phyloP scores from a whole-genome alignment of 2,797 vertebrate genomes.

The Phataginus tricuspis region DNA sequence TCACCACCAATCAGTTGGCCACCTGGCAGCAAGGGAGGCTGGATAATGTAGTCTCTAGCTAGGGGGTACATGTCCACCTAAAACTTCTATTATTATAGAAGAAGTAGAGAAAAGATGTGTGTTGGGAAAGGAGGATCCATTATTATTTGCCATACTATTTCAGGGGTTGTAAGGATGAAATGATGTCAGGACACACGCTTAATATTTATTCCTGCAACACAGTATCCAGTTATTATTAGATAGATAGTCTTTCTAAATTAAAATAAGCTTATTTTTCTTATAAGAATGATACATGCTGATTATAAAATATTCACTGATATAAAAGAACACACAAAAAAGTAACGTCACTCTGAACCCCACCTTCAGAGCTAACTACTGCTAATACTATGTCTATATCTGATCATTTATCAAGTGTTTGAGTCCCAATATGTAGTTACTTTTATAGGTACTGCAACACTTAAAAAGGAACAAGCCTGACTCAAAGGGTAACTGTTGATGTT shows the following conservation, averaged over 20 bases:
- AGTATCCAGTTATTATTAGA: not conserved
- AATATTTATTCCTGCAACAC: not conserved
- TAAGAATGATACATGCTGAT: not conserved
- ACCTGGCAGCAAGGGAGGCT: not conserved
- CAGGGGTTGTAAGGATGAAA: not conserved
- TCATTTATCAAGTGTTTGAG: not conserved
- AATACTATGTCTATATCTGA: not conserved
- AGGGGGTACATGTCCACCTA: not conserved
- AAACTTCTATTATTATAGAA: not conserved
- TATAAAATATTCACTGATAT: not conserved
- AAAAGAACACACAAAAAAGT: not conserved
- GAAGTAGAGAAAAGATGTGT: not conserved
- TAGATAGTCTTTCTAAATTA: not conserved
- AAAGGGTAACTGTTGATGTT: not conserved
- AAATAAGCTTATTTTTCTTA: slow-evolving; percentile 5
- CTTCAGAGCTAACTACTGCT: not conserved
- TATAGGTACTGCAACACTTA: not conserved
- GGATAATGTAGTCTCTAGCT: not conserved
- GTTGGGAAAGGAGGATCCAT: not conserved
- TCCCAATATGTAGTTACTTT: not conserved
- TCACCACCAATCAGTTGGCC: not conserved
- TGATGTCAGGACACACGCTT: not conserved
- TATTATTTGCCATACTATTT: not conserved
- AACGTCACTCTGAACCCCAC: not conserved
- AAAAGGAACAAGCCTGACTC: not conserved